Conservation (phyloP, 2,888 invertebrate species). For the Leptopterna dolabrata region DNA sequence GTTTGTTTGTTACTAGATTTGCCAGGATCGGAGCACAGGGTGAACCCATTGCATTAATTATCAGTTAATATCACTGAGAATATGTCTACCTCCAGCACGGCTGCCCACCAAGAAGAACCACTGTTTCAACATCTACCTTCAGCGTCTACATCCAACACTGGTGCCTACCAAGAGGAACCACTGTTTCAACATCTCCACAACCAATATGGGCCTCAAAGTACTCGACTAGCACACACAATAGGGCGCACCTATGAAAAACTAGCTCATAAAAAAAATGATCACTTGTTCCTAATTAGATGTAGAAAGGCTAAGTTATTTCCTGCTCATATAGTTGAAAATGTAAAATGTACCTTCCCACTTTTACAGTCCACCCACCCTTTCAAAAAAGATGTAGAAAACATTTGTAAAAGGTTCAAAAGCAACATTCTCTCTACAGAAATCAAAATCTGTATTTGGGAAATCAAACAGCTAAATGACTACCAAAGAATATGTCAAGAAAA, state of each 20-base stretch:
- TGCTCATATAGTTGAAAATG: background rate
- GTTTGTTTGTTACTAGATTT: no score
- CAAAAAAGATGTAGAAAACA: background rate
- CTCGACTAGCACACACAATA: background rate
- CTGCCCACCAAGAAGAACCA: no score
- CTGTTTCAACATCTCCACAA: background rate
- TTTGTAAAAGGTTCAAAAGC: background rate
- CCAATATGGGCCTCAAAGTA: background rate
- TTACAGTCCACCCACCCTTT: background rate
- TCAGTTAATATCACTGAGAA: no score
- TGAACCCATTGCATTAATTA: no score
- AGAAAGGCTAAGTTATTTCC: background rate
- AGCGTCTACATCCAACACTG: no score
- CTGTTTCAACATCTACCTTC: no score
- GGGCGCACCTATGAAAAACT: background rate
- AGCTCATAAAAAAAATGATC: background rate
- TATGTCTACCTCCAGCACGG: no score
- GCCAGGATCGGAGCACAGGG: no score
- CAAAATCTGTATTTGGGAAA: background rate
- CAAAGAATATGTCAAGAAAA: no score
- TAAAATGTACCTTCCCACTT: background rate
- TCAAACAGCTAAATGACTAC: background rate
- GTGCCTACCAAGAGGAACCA: no score
- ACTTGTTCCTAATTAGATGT: background rate
- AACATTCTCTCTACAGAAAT: background rate